Conservation (phyloP, 1,140 invertebrate genomes). For the Tribolium madens region DNA sequence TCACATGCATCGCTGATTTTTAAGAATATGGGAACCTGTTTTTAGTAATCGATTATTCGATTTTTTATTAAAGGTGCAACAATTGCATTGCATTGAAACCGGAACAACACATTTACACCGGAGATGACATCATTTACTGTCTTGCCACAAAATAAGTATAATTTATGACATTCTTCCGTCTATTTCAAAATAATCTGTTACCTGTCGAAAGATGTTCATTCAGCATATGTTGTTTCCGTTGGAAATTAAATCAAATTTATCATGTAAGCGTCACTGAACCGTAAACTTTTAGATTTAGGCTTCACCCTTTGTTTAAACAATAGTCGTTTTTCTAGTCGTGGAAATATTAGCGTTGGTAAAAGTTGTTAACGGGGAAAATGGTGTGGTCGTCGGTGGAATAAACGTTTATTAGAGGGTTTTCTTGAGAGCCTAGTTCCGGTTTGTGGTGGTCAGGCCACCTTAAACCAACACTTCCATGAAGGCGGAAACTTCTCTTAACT, state of each 20-base stretch:
- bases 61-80: background rate
- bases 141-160: background rate
- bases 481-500: slow-evolving; percentile 49
- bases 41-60: slow-evolving; percentile 19
- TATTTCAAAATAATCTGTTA: background rate
- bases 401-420: slow-evolving; percentile 39
- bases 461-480: slow-evolving; percentile 52
- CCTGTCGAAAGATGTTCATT: background rate
- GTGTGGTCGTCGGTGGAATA: slow-evolving; percentile 28
- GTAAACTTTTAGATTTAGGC: background rate
- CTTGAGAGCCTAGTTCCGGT: slow-evolving; percentile 48
- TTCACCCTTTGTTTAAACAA: too few species aligned
- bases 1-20: slow-evolving; percentile 24
- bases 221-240: background rate
- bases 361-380: background rate
- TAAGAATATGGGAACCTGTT: slow-evolving; percentile 15
- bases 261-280: background rate
- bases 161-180: background rate
- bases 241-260: background rate
- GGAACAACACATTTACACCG: slow-evolving; percentile 20
- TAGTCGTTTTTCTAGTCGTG: background rate
- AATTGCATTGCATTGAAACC: background rate
- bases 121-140: background rate
- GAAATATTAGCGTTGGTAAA: background rate
- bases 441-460: slow-evolving; percentile 53